These are phyloP conservation scores for Pogonocichla stellata DNA, from an alignment of 2,113 vertebrate species.

Conservation along the genomic window DNA sequence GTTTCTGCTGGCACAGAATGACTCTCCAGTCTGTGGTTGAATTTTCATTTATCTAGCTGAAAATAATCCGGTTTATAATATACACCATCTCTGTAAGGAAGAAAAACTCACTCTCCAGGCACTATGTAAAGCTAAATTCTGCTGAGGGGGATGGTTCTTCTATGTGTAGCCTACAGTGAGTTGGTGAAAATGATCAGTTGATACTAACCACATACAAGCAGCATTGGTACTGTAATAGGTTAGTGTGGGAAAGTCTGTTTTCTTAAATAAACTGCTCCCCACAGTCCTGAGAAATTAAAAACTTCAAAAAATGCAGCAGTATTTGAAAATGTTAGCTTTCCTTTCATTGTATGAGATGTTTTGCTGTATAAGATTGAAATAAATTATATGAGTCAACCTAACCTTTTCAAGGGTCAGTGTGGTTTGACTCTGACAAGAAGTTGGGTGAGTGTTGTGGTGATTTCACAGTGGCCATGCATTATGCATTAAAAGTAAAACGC, in stretches of 20 bases:
- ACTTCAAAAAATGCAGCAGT: background rate
- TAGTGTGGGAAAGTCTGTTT: background rate
- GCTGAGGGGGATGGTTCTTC: background rate
- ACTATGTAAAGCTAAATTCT: background rate
- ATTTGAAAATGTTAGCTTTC: background rate
- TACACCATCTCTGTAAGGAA: background rate
- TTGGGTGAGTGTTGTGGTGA: background rate
- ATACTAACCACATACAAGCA: background rate
- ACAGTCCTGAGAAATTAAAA: background rate
- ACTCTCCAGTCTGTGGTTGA: background rate
- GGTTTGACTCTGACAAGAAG: background rate
- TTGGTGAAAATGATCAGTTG: background rate
- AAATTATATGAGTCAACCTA: conserved; percentile 7
- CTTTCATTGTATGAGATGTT: background rate
- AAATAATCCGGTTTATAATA: background rate
- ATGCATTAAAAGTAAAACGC: background rate
- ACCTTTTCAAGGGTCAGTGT: conserved; percentile 7
- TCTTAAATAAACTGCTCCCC: background rate
- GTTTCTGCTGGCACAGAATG: background rate
- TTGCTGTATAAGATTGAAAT: background rate
- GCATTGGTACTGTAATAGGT: background rate
- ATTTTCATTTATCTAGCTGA: background rate
- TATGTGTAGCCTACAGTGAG: background rate
- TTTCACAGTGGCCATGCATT: conserved; percentile 33
- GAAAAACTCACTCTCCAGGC: background rate